Conservation (phyloP, 1,140 invertebrate species). For the Physella acuta region DNA sequence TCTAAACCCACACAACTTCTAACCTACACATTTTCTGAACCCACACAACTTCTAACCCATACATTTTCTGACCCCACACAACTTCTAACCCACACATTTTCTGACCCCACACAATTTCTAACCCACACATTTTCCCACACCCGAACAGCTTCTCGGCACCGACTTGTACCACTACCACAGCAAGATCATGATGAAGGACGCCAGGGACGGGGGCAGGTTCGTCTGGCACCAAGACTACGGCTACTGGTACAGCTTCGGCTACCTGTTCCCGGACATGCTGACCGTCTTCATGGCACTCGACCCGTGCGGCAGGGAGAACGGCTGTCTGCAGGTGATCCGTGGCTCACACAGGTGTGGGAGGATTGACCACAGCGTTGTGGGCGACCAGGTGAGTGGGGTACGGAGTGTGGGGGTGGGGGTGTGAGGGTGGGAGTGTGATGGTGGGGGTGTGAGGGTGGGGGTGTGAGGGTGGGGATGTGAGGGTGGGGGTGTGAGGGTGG, state of each 20-base stretch:
- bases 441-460: too few species aligned
- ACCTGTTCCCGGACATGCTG: slow-evolving; percentile 41
- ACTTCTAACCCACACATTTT: too few species aligned
- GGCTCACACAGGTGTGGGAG: slow-evolving; percentile 48
- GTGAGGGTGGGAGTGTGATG: too few species aligned
- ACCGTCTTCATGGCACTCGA: slow-evolving; percentile 43
- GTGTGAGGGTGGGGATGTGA: too few species aligned
- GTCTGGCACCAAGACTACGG: slow-evolving; percentile 46
- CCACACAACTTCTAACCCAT: too few species aligned
- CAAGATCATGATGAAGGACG: slow-evolving; percentile 43
- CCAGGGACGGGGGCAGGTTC: slow-evolving; percentile 33
- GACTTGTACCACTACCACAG: slow-evolving; percentile 45
- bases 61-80: too few species aligned
- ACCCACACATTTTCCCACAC: too few species aligned
- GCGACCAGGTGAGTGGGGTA: slow-evolving; percentile 32
- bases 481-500: too few species aligned
- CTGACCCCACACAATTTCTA: too few species aligned
- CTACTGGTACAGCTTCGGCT: slow-evolving; percentile 46
- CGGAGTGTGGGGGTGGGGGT: too few species aligned
- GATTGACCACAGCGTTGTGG: slow-evolving; percentile 46
- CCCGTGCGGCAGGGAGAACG: slow-evolving; percentile 34
- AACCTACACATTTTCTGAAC: too few species aligned
- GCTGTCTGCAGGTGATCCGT: slow-evolving; percentile 41
- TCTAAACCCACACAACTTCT: too few species aligned
- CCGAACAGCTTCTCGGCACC: slow-evolving; percentile 31